A percentile compares a stretch with the other conserved stretches of the same genome.
These are phyloP conservation scores for Stenoptilia bipunctidactyla DNA, from an alignment of 2,888 invertebrate species.

Conservation along the genomic window DNA sequence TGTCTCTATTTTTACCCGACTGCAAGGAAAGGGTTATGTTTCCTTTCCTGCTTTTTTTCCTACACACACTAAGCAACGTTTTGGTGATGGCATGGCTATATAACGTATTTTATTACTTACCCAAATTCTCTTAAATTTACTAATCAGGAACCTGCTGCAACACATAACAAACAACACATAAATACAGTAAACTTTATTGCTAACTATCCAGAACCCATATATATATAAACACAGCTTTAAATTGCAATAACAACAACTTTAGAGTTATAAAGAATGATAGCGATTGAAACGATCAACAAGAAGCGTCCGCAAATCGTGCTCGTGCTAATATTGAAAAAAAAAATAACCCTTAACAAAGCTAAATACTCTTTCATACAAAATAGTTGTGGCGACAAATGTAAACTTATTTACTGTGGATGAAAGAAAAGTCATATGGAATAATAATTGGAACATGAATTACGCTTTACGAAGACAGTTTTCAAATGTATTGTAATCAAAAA, in stretches of 20 bases:
- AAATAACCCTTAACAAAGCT: slow-evolving; percentile 3
- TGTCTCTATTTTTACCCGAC: too few relatives aligned
- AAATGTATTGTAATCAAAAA: too few relatives aligned
- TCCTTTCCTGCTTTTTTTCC: too few relatives aligned
- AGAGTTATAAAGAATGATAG: slow-evolving; percentile 1
- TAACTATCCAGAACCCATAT: slow-evolving; percentile 2
- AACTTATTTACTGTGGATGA: too few relatives aligned
- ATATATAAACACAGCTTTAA: slow-evolving; percentile 3
- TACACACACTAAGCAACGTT: background rate
- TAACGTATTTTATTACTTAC: background rate
- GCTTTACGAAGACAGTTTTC: too few relatives aligned
- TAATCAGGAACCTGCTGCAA: background rate
- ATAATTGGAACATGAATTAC: too few relatives aligned
- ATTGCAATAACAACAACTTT: slow-evolving; percentile 2
- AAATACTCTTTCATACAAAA: slow-evolving; percentile 4
- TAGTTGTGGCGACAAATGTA: too few relatives aligned
- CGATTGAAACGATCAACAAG: slow-evolving; percentile 2
- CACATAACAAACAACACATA: slow-evolving; percentile 1
- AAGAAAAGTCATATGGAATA: too few relatives aligned
- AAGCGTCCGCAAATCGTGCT: slow-evolving; percentile 3
- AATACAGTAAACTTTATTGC: slow-evolving; percentile 1
- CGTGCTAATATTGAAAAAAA: slow-evolving; percentile 2
- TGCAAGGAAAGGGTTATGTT: too few relatives aligned
- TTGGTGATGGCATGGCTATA: background rate
- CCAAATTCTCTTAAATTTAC: background rate